phyloP scores from a whole-genome alignment of 2,888 invertebrate genomes.

The Chrysolina oricalcia region DNA sequence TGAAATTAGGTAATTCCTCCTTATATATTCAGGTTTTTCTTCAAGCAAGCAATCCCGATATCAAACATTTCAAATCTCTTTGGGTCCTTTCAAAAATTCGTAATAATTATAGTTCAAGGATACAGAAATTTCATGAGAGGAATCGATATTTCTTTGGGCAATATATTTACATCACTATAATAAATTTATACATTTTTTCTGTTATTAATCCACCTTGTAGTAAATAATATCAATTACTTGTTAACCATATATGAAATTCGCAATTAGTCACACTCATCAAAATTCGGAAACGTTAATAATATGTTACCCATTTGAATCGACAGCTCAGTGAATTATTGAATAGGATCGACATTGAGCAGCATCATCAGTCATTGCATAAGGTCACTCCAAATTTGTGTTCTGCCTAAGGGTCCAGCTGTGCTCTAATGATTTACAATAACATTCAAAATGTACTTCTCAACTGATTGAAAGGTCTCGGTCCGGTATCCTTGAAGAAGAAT shows the following conservation, averaged over 20 bases:
- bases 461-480: no score
- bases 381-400: constrained; percentile 1
- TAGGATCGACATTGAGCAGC: neutral
- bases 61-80: no score
- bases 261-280: constrained; percentile 2
- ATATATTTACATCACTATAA: no score
- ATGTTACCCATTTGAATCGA: constrained; percentile 2
- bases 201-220: constrained; percentile 40
- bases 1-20: no score
- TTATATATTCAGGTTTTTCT: no score
- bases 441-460: neutral
- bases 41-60: no score
- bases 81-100: no score
- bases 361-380: constrained; percentile 3
- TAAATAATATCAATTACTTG: neutral
- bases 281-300: constrained; percentile 3
- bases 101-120: no score
- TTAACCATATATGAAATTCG: neutral
- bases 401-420: neutral
- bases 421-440: neutral
- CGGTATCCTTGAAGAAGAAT: no score
- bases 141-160: no score
- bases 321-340: constrained; percentile 3
- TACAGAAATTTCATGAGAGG: no score
- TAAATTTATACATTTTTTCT: neutral